Conservation (phyloP, 2,888 invertebrate species). For the Seira sanloemensis region DNA sequence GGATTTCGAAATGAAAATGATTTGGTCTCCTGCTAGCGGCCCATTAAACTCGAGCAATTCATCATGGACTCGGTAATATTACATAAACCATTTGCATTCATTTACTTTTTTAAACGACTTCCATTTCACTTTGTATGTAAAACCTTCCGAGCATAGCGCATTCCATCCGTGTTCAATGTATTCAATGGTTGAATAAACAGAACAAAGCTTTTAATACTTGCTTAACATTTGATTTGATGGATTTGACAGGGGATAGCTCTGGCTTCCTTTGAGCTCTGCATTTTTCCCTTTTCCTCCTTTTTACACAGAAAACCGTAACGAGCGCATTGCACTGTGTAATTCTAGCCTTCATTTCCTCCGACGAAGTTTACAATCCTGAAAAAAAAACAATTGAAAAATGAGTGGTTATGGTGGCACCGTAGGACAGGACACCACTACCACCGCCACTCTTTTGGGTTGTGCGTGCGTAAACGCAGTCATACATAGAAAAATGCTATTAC, state of each 20-base stretch:
- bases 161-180: neutral
- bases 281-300: slow-evolving; percentile 4
- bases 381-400: slow-evolving; percentile 50
- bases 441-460: neutral
- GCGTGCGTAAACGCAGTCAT: slow-evolving; percentile 5
- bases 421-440: neutral
- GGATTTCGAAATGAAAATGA: neutral
- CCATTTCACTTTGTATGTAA: neutral
- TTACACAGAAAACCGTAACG: neutral
- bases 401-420: slow-evolving; percentile 17
- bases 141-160: neutral
- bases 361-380: slow-evolving; percentile 40
- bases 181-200: neutral
- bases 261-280: neutral
- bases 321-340: slow-evolving; percentile 32
- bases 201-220: slow-evolving; percentile 17
- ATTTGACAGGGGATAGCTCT: slow-evolving; percentile 21
- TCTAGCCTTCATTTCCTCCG: slow-evolving; percentile 53
- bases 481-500: slow-evolving; percentile 6
- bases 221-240: slow-evolving; percentile 41
- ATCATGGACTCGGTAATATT: slow-evolving; percentile 23
- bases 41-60: slow-evolving; percentile 46
- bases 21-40: slow-evolving; percentile 27
- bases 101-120: slow-evolving; percentile 17
- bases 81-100: slow-evolving; percentile 46